These are phyloP conservation scores for Prionailurus viverrinus DNA, from an alignment of 2,113 vertebrate genomes.

Conservation along the genomic window DNA sequence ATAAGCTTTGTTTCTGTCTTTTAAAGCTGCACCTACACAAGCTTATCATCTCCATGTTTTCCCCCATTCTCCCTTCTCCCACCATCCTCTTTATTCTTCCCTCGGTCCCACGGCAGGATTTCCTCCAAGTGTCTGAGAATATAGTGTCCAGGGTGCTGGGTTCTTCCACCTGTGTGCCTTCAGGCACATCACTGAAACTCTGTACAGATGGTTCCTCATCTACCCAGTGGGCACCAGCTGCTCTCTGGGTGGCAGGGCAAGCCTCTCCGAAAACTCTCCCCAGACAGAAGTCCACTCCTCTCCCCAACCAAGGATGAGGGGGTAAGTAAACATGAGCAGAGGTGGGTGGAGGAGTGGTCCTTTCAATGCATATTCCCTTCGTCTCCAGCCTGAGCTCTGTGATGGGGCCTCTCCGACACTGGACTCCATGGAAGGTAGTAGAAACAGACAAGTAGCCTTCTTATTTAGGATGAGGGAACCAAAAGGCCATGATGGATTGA, in stretches of 20 bases:
- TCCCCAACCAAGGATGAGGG: not conserved
- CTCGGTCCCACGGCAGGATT: not conserved
- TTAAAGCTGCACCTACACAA: not conserved
- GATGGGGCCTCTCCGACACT: not conserved
- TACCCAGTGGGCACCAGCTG: fast-evolving
- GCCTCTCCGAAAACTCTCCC: not conserved
- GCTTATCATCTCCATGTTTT: too few species aligned
- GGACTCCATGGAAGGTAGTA: not conserved
- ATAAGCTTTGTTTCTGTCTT: not conserved
- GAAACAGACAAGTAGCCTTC: not conserved
- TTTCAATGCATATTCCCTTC: not conserved
- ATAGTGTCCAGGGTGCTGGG: not conserved
- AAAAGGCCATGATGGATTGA: not conserved
- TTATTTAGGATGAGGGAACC: not conserved
- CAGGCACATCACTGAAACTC: not conserved
- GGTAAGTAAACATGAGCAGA: not conserved
- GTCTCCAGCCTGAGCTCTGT: not conserved
- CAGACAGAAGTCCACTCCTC: not conserved
- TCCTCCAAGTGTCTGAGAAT: not conserved
- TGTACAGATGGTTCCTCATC: not conserved
- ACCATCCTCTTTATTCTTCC: not conserved
- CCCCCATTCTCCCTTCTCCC: too few species aligned
- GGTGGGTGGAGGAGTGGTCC: not conserved
- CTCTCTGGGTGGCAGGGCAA: not conserved
- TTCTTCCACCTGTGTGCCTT: not conserved